Evolutionary conservation across 2,113 vertebrate genomes (phyloP), one percentile per base, ranked within the genome.

Genomic region (Laterallus jamaicensis): DNA sequence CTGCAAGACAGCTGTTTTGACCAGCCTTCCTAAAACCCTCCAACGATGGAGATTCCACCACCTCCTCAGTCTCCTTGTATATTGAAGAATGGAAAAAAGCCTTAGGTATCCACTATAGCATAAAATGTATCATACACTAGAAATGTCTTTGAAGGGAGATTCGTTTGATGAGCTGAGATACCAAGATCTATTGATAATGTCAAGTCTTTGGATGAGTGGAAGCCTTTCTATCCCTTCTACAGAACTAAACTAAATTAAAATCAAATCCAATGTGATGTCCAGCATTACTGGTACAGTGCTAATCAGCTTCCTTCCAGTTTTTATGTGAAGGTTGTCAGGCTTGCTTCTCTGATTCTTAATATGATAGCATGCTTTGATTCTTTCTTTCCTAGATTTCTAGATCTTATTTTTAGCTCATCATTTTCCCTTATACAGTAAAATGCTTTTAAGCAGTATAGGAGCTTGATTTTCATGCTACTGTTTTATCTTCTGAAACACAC

Each of bases 171-270:
- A 81, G 42, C 64, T 88, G 82, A 94, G n/a, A 92, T 56, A 84
- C 2, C 2, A 11, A 74, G 8, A 89, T 84, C 81, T 84, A 70
- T 19, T 56, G 66, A 49, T 84, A 42, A 70, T 78, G 56, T 84
- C 77, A 89, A 47, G 28, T 14, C 78, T 94, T 84, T 75, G 39
- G 56, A 11, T 1, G 4, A 54, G 77, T 15, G 86, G 58, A 91
- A 86, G 24, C 26, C 52, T 71, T 92, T 86, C 37, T 56, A 35
- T 52, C 62, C 39, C 84, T 92, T 39, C 17, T 29, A 71, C 42
- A 95, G 64, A 91, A 93, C 20, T 56, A 15, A 91, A 95, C 86
- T 78, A 88, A 92, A 93, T 75, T 63, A 47, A 95, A 55, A 88
- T 59, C 7, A 78, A 81, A 86, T 49, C 62, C 0, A 0, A 28